These are phyloP conservation scores for Onychomys torridus DNA, from an alignment of 2,797 vertebrate genomes.

Conservation along the genomic window DNA sequence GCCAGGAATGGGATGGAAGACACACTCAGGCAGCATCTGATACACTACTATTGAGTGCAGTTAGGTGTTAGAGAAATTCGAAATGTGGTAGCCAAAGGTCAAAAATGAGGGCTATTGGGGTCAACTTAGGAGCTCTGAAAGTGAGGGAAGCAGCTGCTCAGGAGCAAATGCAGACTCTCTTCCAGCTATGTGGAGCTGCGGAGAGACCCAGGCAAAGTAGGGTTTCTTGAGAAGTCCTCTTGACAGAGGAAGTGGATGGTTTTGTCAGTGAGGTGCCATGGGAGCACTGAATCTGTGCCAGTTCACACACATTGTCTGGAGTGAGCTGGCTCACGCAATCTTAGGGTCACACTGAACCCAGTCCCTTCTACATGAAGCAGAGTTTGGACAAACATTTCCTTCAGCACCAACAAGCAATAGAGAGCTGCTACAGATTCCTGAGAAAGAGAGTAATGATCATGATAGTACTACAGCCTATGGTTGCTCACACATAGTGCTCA, in stretches of 20 bases:
- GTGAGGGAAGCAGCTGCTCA: neutral
- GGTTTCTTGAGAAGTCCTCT: neutral
- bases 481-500: neutral
- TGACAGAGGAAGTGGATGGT: neutral
- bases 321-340: fast-evolving
- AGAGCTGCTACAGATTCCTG: neutral
- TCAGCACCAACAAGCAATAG: neutral
- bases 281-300: neutral
- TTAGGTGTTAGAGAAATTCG: neutral
- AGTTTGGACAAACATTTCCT: neutral
- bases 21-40: too few species aligned
- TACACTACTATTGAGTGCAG: fast-evolving
- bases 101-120: neutral
- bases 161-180: neutral
- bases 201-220: neutral
- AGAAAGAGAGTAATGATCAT: neutral
- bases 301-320: too few species aligned
- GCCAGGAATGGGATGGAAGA: too few species aligned
- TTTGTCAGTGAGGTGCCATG: fast-evolving
- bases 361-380: neutral
- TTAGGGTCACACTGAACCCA: too few species aligned
- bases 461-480: neutral
- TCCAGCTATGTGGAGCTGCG: neutral
- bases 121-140: neutral
- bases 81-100: neutral